Base-by-base conservation (phyloP, 1,140 invertebrate species). In the Epicauta chinensis region DNA sequence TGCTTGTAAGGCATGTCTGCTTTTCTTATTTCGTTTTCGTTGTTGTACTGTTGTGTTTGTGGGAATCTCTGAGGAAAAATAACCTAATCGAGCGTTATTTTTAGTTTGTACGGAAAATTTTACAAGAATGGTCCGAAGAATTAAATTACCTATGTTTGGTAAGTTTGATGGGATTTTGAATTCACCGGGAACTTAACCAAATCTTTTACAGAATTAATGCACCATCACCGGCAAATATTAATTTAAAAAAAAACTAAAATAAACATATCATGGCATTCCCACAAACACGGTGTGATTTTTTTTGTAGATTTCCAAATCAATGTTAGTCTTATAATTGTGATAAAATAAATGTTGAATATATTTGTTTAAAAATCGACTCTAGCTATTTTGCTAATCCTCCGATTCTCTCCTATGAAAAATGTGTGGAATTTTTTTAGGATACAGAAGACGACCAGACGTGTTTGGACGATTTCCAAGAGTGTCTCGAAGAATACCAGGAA, bases 401-500 rank as follows among this genome's bases (percentile, higher is more conserved):
- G 4, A 30, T 30, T 30, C 10, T 30, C 10, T 30, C 10, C 29
- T 10, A 5, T 30, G 4, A 5, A 30, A 30, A 30, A 5, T 30
- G 44, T 17, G n/a, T n/a, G 23, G 2, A 23, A 23, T 23, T 23
- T 23, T 64, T 60, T 10, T 44, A 69, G 67, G 67, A 68, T 37
- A 69, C 76, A 14, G 78, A 76, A 10, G 77, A 79, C 39, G 77
- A 78, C 54, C 75, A 79, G 49, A 79, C 77, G 2, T 77, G 76
- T 17, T 72, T 79, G 62, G 78, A 80, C 50, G 78, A 78, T 14
- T 80, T 77, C 50, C 78, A 80, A 58, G 77, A 80, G 64, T 80
- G 78, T 52, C 71, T 80, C 17, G 77, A 80, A 65, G 78, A 80
- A 58, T 78, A 78, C 58, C 77, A 77, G n/a, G 78, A 80, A 59